Evolutionary conservation across 2,797 vertebrate species (phyloP), one percentile per base, ranked within the genome.

Genomic region (Leptatherina wallacei): DNA sequence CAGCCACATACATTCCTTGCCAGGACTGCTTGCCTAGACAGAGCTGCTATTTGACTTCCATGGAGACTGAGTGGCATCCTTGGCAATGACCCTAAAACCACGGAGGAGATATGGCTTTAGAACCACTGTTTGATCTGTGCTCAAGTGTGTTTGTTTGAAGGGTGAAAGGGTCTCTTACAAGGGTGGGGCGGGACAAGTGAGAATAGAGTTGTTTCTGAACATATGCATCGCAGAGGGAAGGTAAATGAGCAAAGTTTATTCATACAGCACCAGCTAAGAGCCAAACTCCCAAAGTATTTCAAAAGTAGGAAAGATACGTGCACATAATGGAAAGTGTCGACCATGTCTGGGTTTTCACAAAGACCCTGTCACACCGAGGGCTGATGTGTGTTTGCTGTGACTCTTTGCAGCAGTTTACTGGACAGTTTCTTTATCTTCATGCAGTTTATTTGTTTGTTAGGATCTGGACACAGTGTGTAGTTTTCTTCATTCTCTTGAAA

Each of bases 61-160:
- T 62, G 10, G 64, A 47, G 75, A 51, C 82, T 47, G 73, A 65
- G 65, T 81, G 63, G 75, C 78, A 86, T 52, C 83, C 65, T 65
- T 81, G 78, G 71, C 73, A 80, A 74, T 85, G 77, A 82, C 74
- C 47, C 61, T 56, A 60, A 85, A 88, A 84, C 68, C 67, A 47
- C 4, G 66, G 76, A 85, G 78, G 74, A 84, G 80, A 79, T 79
- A 78, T 75, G 61, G 73, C 57, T 47, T 71, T 68, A 66, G 82
- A 84, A 69, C 69, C 64, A 60, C 58, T 89, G 82, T 92, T 92
- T 90, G 83, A 89, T 88, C 69, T 82, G 74, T 36, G 47, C 75
- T 82, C 65, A 38, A 79, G 69, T 63, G 72, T 88, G 84, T 91
- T 91, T 88, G 82, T 81, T 88, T 83, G 77, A 83, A 75, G 82